Conservation (phyloP, 2,888 invertebrate genomes). For the Hydroisotoma schaefferi region DNA sequence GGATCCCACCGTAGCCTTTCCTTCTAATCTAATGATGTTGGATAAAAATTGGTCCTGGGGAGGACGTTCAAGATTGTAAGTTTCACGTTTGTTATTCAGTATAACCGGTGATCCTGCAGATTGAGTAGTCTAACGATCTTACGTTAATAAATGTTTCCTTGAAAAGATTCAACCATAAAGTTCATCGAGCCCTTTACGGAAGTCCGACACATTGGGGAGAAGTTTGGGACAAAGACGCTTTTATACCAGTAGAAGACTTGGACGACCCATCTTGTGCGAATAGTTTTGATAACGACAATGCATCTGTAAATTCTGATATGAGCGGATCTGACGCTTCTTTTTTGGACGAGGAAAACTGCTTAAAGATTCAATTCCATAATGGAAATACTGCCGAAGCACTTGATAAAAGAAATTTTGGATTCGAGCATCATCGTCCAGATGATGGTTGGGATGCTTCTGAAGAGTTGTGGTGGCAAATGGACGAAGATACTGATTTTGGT, state of each 20-base stretch:
- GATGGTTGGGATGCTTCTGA: conserved; percentile 50
- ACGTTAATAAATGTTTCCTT: background rate
- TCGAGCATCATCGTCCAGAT: conserved; percentile 54
- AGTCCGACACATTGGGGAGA: conserved; percentile 49
- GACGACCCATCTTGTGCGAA: conserved; percentile 38
- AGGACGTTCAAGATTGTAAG: conserved; percentile 45
- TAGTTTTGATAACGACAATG: conserved; percentile 49
- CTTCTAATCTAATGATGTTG: conserved; percentile 62
- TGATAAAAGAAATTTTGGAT: conserved; percentile 46
- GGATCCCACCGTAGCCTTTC: conserved; percentile 56
- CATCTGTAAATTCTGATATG: conserved; percentile 55
- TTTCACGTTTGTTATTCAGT: too few relatives aligned
- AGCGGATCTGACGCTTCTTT: conserved; percentile 48
- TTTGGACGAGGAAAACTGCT: conserved; percentile 49
- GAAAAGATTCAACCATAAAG: conserved; percentile 45
- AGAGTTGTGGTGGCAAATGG: conserved; percentile 49
- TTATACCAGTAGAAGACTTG: conserved; percentile 47
- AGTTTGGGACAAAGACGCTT: conserved; percentile 48
- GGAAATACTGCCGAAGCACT: conserved; percentile 79
- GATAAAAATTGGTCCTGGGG: conserved; percentile 49
- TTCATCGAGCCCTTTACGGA: conserved; percentile 47
- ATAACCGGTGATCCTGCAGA: too few relatives aligned
- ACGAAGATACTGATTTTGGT: conserved; percentile 23
- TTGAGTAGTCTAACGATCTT: too few relatives aligned
- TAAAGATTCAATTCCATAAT: conserved; percentile 76